A percentile compares a stretch with the other conserved stretches of the same genome.
These are phyloP conservation scores for Engraulis encrasicolus DNA, from an alignment of 2,113 vertebrate genomes.

Conservation along the genomic window DNA sequence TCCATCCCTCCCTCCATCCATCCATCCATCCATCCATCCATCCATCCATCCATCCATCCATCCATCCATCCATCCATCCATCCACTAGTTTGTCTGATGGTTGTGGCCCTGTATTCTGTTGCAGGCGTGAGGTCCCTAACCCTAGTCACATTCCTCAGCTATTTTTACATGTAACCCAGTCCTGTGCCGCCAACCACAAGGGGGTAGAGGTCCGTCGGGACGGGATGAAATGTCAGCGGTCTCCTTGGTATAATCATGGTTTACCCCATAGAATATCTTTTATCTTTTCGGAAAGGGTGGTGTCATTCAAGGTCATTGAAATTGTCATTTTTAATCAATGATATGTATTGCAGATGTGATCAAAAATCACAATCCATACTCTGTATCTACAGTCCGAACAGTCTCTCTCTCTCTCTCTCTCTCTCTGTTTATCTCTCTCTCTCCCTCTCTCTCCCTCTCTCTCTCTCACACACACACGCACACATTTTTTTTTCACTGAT, in stretches of 20 bases:
- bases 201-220: conserved; percentile 22
- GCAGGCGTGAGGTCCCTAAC: neutral
- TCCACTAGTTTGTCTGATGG: neutral
- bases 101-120: neutral
- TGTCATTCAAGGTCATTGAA: neutral
- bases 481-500: neutral
- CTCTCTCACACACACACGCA: conserved; percentile 2
- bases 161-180: conserved; percentile 8
- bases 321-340: neutral
- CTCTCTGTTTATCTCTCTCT: too few species aligned
- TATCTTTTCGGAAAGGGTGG: neutral
- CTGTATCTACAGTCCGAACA: too few species aligned
- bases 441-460: too few species aligned
- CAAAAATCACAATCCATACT: too few species aligned
- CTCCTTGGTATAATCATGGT: conserved; percentile 35
- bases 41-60: too few species aligned
- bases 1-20: too few species aligned
- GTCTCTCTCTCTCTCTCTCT: too few species aligned
- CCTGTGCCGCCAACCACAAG: neutral
- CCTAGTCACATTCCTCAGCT: neutral
- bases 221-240: conserved; percentile 53
- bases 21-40: too few species aligned
- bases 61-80: too few species aligned
- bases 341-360: neutral
- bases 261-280: neutral